phyloP scores from a whole-genome alignment of 2,113 vertebrate genomes.

The Tachysurus fulvidraco region DNA sequence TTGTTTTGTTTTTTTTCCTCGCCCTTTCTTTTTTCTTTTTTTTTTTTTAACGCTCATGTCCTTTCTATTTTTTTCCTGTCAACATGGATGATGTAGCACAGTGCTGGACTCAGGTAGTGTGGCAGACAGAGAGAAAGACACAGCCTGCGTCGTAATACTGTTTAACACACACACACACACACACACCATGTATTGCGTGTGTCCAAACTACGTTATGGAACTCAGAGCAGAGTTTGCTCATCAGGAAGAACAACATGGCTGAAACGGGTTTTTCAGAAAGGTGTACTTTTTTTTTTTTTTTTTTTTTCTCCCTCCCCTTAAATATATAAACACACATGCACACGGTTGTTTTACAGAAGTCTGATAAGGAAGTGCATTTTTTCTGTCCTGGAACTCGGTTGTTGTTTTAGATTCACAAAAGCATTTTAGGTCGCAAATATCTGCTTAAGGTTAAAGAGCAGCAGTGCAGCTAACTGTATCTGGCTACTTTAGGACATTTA shows the following conservation, averaged over 20 bases:
- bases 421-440: neutral
- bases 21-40: constrained; percentile 37
- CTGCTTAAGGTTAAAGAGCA: neutral
- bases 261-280: neutral
- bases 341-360: neutral
- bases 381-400: neutral
- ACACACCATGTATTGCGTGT: neutral
- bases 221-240: neutral
- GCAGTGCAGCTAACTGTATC: neutral
- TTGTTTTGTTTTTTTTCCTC: constrained; percentile 15
- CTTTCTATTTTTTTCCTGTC: constrained; percentile 47
- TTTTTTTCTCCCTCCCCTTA: neutral
- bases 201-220: no score
- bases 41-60: constrained; percentile 49
- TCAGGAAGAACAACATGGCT: neutral
- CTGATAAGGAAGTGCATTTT: neutral
- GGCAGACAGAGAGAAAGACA: constrained; percentile 51
- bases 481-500: no score
- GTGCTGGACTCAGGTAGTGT: constrained; percentile 62
- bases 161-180: neutral
- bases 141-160: neutral
- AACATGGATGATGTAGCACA: constrained; percentile 56
- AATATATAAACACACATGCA: no score
- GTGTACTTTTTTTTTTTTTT: neutral
- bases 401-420: neutral